These are phyloP conservation scores for Tetheella fluctuosa DNA, from an alignment of 2,888 invertebrate genomes.

Conservation along the genomic window DNA sequence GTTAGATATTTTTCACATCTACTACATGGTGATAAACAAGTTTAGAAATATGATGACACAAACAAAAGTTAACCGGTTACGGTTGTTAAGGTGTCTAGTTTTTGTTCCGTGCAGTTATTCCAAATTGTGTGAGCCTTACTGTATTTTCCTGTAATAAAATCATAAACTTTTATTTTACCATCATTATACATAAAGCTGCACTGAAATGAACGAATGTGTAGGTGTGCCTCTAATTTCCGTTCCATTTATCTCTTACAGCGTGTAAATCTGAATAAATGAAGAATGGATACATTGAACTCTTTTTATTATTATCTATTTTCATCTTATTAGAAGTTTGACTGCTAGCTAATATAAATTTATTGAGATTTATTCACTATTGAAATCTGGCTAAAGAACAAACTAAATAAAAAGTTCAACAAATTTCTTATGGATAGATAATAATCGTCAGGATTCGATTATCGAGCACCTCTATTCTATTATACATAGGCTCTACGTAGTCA, in stretches of 20 bases:
- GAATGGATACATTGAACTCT: slow-evolving; percentile 50
- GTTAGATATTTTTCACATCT: background rate
- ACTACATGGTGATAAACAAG: background rate
- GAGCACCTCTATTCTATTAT: background rate
- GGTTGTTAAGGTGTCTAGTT: background rate
- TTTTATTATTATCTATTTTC: slow-evolving; percentile 31
- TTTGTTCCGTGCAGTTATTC: background rate
- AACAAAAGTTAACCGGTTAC: background rate
- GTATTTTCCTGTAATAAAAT: background rate
- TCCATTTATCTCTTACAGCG: slow-evolving; percentile 55
- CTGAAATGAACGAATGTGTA: slow-evolving; percentile 31
- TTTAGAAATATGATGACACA: background rate
- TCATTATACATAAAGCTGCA: background rate
- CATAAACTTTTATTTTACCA: background rate
- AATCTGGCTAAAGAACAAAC: background rate
- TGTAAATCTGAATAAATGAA: slow-evolving; percentile 50
- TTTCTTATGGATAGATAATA: background rate
- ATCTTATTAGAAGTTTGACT: slow-evolving; percentile 13
- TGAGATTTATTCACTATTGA: background rate
- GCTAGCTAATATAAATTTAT: slow-evolving; percentile 15
- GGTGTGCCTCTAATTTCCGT: slow-evolving; percentile 61
- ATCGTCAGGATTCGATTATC: background rate
- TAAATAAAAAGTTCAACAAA: too few relatives aligned
- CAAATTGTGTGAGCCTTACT: background rate
- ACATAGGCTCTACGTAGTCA: too few relatives aligned